Evolutionary conservation across 2,888 invertebrate genomes (phyloP).

Genomic region (Artemia sinica): DNA sequence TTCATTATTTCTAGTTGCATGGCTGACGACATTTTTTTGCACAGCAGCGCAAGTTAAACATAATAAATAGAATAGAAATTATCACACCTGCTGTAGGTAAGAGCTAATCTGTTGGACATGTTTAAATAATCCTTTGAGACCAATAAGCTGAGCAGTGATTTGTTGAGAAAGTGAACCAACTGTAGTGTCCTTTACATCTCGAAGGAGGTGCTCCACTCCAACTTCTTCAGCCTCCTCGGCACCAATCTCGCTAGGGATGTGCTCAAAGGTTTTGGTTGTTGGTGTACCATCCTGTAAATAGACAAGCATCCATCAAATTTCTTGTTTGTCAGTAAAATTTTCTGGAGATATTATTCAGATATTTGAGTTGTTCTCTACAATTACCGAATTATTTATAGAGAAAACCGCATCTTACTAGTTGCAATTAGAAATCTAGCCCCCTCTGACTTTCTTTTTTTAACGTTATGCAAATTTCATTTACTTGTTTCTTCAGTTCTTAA

Average conservation of each 20-base stretch:
- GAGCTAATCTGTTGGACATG: constrained; percentile 81
- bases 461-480: too few relatives aligned
- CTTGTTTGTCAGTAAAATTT: too few relatives aligned
- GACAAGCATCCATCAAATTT: too few relatives aligned
- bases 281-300: constrained; percentile 71
- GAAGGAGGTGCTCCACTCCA: constrained; percentile 90
- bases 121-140: constrained; percentile 78
- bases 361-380: too few relatives aligned
- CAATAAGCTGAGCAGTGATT: constrained; percentile 87
- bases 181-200: constrained; percentile 89
- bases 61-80: background rate
- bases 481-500: too few relatives aligned
- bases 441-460: too few relatives aligned
- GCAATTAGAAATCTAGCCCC: too few relatives aligned
- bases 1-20: too few relatives aligned
- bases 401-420: too few relatives aligned
- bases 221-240: constrained; percentile 99
- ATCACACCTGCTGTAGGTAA: constrained; percentile 55
- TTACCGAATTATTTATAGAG: too few relatives aligned
- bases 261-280: constrained; percentile 95
- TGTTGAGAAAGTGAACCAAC: constrained; percentile 92
- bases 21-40: too few relatives aligned
- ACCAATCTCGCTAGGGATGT: constrained; percentile 97
- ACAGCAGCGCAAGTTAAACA: background rate
- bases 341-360: too few relatives aligned